Evolutionary conservation across 2,113 vertebrate genomes (phyloP), one percentile per base, ranked within the genome.

Genomic region (Rostratula benghalensis): DNA sequence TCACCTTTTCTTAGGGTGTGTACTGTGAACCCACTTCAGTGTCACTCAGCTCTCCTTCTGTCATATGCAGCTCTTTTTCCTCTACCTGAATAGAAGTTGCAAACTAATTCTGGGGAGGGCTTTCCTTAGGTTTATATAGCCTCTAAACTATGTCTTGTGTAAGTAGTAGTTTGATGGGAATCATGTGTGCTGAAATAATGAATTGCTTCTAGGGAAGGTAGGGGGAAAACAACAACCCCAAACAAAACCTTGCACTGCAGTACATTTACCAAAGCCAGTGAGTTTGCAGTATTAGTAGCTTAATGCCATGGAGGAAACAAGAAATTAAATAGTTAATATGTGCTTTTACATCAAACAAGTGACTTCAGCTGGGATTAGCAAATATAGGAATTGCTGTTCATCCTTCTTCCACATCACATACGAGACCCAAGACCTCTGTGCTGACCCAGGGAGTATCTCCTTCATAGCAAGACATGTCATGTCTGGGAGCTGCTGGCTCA

Each of bases 401-500:
- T 57, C 31, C 45, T 75, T 48, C 18, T 82, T 15, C 31, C 20
- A 2, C 16, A 15, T 43, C 39, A 19, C 6, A 14, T 18, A 43
- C 2, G 12, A 48, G 21, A 78, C 8, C 35, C 12, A 4, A 27
- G 45, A 43, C 27, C 35, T 63, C 16, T 35, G 45, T 18, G 1
- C 9, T 71, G 80, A 39, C 50, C 18, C 45, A 12, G 51, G 15
- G 23, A 64, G 24, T 1, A 0, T 19, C 35, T 39, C 6, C 1
- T 70, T 82, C 9, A 2, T 23, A 59, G 18, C 3, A 37, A 45
- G n/a, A 7, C 6, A 3, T 0, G 0, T 16, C 23, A 56, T 68
- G 3, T 24, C 41, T 75, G 25, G 31, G 28, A 64, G 16, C 5
- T 18, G 11, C 13, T 64, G 48, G 31, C 20, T 21, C 4, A 37